phyloP scores from a whole-genome alignment of 1,140 invertebrate species.

The Bombyx mori region ASM3026992v2 NC_085129.1:8382001-8382500 shows the following conservation, averaged over 20 bases:
- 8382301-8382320: conserved; percentile 64
- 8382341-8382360: conserved; percentile 36
- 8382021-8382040: conserved; percentile 20
- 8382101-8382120: conserved; percentile 11
- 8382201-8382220: conserved; percentile 54
- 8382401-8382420: conserved; percentile 40
- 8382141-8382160: conserved; percentile 51
- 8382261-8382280: conserved; percentile 54
- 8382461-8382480: conserved; percentile 10
- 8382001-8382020: conserved; percentile 17
- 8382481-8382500: not conserved
- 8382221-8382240: conserved; percentile 59
- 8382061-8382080: conserved; percentile 64
- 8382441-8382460: conserved; percentile 50
- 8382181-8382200: conserved; percentile 62
- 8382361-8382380: conserved; percentile 55
- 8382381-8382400: conserved; percentile 18
- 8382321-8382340: conserved; percentile 43
- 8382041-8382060: conserved; percentile 36
- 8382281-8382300: conserved; percentile 64
- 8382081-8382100: conserved; percentile 39
- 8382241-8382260: conserved; percentile 60
- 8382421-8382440: conserved; percentile 45
- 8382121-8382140: conserved; percentile 47
- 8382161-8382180: conserved; percentile 43